phyloP scores from a whole-genome alignment of 2,797 vertebrate species.

The Melanotaenia nigrans region DNA sequence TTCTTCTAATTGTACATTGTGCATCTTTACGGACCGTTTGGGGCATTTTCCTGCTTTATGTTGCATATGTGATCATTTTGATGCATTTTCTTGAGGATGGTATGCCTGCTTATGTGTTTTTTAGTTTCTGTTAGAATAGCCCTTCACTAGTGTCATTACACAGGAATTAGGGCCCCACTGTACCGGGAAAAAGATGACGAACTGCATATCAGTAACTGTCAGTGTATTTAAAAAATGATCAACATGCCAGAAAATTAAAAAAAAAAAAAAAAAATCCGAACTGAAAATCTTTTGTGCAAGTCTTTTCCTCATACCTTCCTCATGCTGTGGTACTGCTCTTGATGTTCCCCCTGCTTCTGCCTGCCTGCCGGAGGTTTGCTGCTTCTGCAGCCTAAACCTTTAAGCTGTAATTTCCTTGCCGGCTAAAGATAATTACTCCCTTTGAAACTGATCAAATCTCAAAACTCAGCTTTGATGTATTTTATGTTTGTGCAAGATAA shows the following conservation, averaged over 20 bases:
- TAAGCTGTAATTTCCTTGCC: conserved; percentile 27
- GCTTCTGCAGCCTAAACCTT: conserved; percentile 23
- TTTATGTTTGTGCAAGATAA: conserved; percentile 1
- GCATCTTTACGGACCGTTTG: conserved; percentile 61
- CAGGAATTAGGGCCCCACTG: conserved; percentile 77
- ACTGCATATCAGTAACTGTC: conserved; percentile 78
- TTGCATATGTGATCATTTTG: conserved; percentile 55
- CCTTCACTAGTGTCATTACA: conserved; percentile 76
- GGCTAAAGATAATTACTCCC: conserved; percentile 28
- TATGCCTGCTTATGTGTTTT: conserved; percentile 65
- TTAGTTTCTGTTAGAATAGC: conserved; percentile 69
- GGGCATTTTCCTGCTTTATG: conserved; percentile 72
- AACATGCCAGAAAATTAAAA: conserved; percentile 74
- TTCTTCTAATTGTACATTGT: conserved; percentile 44
- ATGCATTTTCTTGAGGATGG: conserved; percentile 55
- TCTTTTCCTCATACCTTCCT: conserved; percentile 11
- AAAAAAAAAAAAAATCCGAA: conserved; percentile 60
- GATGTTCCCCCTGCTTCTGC: background rate
- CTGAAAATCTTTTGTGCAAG: conserved; percentile 71
- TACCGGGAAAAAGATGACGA: conserved; percentile 66
- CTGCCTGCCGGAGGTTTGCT: background rate
- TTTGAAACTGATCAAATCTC: conserved; percentile 10
- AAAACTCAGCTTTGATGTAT: background rate
- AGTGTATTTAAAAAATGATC: conserved; percentile 83
- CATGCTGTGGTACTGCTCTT: background rate